A percentile compares a stretch with the other conserved stretches of the same genome.
phyloP scores from a whole-genome alignment of 2,113 vertebrate genomes.

The Recurvirostra avosetta region DNA sequence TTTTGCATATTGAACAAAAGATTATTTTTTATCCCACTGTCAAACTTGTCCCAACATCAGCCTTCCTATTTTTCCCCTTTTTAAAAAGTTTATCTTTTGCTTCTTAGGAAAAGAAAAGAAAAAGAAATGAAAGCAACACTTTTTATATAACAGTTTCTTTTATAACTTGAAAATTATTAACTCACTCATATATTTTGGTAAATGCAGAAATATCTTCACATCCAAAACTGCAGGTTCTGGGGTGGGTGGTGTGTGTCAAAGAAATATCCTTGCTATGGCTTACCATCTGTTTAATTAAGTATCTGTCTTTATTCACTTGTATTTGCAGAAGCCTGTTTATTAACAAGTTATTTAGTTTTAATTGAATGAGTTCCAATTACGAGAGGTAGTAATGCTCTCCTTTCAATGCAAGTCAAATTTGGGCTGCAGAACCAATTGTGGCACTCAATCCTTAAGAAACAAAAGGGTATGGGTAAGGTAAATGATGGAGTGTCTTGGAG shows the following conservation, averaged over 20 bases:
- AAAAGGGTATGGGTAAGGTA: not conserved
- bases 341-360: not conserved
- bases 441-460: not conserved
- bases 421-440: not conserved
- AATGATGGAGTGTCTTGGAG: not conserved
- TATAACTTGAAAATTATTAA: not conserved
- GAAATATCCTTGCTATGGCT: not conserved
- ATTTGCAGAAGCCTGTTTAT: not conserved
- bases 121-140: not conserved
- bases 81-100: not conserved
- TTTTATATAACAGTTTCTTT: not conserved
- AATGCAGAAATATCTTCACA: not conserved
- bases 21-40: not conserved
- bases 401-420: not conserved
- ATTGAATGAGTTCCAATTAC: not conserved
- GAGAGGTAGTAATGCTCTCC: not conserved
- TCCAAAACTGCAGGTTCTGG: not conserved
- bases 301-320: not conserved
- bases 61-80: not conserved
- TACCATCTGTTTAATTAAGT: not conserved
- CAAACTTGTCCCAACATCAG: not conserved
- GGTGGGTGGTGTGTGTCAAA: not conserved
- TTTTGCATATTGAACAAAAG: not conserved
- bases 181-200: not conserved
- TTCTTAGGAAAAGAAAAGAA: not conserved